Percentiles rank a stretch among this genome's conserved stretches.
phyloP scores from a whole-genome alignment of 1,140 invertebrate genomes.

The Asobara japonica region DNA sequence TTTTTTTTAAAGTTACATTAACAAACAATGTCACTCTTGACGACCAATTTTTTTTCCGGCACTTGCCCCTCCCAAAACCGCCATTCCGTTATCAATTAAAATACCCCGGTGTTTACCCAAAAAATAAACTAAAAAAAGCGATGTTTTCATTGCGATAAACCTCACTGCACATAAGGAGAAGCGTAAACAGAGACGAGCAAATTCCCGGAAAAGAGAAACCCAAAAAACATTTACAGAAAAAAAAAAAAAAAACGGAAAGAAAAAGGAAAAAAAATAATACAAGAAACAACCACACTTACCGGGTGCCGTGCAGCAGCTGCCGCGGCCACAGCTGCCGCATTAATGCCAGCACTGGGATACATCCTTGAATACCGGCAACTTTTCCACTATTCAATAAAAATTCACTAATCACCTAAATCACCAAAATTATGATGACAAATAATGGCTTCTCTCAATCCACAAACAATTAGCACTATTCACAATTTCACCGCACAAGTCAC shows the following conservation, averaged over 20 bases:
- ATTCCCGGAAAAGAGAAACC: background rate
- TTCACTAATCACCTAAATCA: too few relatives aligned
- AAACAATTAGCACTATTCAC: background rate
- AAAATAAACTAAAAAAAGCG: background rate
- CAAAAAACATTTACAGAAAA: background rate
- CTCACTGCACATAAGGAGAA: background rate
- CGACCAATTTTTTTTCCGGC: too few relatives aligned
- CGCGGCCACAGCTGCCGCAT: constrained; percentile 70
- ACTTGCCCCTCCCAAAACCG: too few relatives aligned
- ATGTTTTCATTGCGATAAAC: background rate
- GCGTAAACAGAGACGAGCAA: background rate
- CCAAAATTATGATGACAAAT: too few relatives aligned
- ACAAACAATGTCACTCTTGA: too few relatives aligned
- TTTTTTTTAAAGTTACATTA: too few relatives aligned
- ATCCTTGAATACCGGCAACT: constrained; percentile 47
- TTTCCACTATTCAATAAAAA: background rate
- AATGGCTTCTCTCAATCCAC: background rate
- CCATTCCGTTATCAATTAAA: too few relatives aligned
- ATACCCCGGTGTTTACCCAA: too few relatives aligned
- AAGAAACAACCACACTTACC: constrained; percentile 56
- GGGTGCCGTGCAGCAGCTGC: constrained; percentile 71
- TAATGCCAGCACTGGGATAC: constrained; percentile 71
- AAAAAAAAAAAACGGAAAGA: background rate
- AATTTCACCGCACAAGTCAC: background rate
- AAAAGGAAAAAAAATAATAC: constrained; percentile 23